Evolutionary conservation across 2,113 vertebrate species (phyloP).

Genomic region (Sciurus niger): DNA sequence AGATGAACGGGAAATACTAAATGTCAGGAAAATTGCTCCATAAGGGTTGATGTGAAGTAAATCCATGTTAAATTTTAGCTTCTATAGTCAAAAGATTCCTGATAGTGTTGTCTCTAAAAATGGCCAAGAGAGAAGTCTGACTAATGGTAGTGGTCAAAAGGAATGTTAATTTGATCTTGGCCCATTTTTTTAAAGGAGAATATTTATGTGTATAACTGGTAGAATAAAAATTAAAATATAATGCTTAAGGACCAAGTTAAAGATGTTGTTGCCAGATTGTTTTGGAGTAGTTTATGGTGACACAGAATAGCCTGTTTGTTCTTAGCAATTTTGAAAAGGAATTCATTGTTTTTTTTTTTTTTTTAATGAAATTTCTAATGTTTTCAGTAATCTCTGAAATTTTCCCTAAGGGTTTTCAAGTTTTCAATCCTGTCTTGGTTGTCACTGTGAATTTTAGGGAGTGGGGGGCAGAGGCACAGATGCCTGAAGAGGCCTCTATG

Average conservation of each 20-base stretch:
- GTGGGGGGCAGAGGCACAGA: neutral
- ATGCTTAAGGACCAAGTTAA: neutral
- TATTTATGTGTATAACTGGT: neutral
- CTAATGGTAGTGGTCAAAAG: neutral
- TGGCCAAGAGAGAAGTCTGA: neutral
- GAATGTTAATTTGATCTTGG: neutral
- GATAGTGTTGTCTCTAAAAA: neutral
- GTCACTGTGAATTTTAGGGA: neutral
- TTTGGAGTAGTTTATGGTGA: neutral
- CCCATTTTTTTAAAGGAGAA: neutral
- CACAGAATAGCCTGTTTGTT: neutral
- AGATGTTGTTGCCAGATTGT: neutral
- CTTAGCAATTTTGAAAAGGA: neutral
- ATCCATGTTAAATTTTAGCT: neutral
- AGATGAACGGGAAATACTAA: neutral
- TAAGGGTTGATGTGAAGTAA: neutral
- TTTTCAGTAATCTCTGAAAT: neutral
- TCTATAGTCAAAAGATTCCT: neutral
- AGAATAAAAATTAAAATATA: constrained; percentile 17
- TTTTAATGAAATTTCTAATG: neutral
- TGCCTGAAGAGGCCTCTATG: neutral
- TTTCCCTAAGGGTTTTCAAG: neutral
- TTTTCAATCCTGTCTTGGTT: neutral
- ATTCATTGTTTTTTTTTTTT: neutral
- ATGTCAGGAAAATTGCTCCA: neutral